Conservation (phyloP, 2,888 invertebrate genomes). For the Lepidocyrtoides sp. region DNA sequence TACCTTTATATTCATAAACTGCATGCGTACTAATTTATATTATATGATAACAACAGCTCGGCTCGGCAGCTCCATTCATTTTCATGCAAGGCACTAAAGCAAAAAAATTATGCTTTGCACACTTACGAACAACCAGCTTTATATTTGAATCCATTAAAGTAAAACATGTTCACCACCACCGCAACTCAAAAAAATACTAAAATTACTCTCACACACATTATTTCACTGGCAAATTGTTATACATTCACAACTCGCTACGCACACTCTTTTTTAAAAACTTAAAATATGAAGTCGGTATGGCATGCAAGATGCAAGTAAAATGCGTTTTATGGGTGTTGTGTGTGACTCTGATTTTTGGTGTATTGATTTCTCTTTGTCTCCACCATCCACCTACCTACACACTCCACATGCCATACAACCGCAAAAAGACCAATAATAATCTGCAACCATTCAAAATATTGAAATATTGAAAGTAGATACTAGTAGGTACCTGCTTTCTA, state of each 20-base stretch:
- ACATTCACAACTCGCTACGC: too few relatives aligned
- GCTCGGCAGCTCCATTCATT: too few relatives aligned
- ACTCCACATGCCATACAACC: not conserved
- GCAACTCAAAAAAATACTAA: not conserved
- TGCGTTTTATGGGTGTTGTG: too few relatives aligned
- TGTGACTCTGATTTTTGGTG: not conserved
- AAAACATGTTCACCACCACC: not conserved
- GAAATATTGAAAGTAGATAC: too few relatives aligned
- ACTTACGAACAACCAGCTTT: not conserved
- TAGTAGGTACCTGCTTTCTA: not conserved
- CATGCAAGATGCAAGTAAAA: too few relatives aligned
- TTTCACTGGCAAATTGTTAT: not conserved
- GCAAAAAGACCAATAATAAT: too few relatives aligned
- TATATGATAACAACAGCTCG: too few relatives aligned
- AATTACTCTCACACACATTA: not conserved
- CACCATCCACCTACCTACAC: not conserved
- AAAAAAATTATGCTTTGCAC: too few relatives aligned
- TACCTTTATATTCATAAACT: not conserved
- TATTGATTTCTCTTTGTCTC: constrained; percentile 28
- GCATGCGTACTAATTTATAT: not conserved
- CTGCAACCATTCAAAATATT: too few relatives aligned
- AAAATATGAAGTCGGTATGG: too few relatives aligned
- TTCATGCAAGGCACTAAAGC: too few relatives aligned
- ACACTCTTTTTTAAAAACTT: too few relatives aligned
- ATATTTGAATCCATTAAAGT: not conserved